phyloP scores from a whole-genome alignment of 2,888 invertebrate species.

The Scaptomyza reducta region DNA sequence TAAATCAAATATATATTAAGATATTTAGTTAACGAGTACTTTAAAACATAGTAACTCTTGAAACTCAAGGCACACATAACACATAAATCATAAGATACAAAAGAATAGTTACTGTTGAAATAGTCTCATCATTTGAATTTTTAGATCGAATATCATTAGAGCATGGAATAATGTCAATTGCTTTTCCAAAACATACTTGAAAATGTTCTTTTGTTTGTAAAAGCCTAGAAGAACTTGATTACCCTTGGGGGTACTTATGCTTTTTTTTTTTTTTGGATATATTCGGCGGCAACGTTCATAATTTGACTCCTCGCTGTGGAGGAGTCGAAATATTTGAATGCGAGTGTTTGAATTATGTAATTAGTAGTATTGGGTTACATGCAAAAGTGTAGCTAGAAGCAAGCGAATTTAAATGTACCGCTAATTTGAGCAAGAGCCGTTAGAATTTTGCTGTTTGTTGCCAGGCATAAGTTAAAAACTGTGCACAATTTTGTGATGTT shows the following conservation, averaged over 20 bases:
- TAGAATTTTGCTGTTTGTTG: conserved; percentile 35
- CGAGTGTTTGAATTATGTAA: conserved; percentile 55
- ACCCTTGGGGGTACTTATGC: conserved; percentile 18
- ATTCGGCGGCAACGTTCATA: conserved; percentile 78
- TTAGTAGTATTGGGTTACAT: conserved; percentile 60
- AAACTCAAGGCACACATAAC: conserved; percentile 69
- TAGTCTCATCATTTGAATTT: conserved; percentile 47
- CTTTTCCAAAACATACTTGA: conserved; percentile 60
- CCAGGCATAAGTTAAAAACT: conserved; percentile 65
- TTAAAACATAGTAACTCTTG: conserved; percentile 55
- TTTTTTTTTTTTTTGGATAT: conserved; percentile 75
- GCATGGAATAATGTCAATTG: conserved; percentile 55
- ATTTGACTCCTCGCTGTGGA: conserved; percentile 20
- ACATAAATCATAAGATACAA: conserved; percentile 55
- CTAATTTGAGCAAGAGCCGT: conserved; percentile 47
- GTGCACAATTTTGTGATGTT: conserved; percentile 70
- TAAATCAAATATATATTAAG: conserved; percentile 39
- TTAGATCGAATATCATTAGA: conserved; percentile 59
- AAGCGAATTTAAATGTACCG: conserved; percentile 65
- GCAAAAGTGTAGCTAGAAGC: conserved; percentile 76
- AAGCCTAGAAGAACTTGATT: conserved; percentile 84
- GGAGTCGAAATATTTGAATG: conserved; percentile 56
- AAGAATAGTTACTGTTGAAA: conserved; percentile 45
- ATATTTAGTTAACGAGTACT: conserved; percentile 40
- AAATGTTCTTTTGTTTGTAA: conserved; percentile 84